phyloP scores from a whole-genome alignment of 2,113 vertebrate species.

The Jacana jacana region DNA sequence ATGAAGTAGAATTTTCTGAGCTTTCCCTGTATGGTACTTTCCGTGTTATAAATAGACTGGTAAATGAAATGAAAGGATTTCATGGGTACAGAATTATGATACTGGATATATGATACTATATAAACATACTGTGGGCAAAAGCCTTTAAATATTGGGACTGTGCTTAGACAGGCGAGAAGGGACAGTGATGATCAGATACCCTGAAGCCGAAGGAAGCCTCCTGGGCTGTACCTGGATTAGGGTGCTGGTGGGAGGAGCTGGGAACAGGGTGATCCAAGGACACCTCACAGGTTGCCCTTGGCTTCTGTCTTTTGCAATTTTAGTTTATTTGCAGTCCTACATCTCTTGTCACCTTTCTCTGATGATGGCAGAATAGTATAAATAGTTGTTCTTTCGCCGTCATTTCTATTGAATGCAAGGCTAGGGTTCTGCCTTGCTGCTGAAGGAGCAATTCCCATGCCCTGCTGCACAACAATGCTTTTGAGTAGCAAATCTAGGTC shows the following conservation, averaged over 20 bases:
- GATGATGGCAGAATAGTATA: fast-evolving
- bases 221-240: neutral
- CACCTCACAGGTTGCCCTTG: neutral
- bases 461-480: neutral
- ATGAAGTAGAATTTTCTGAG: neutral
- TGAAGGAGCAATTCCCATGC: neutral
- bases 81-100: neutral
- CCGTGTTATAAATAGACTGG: neutral
- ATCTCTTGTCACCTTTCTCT: neutral
- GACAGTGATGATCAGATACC: neutral
- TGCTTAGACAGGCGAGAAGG: neutral
- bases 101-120: neutral
- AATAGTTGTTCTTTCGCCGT: neutral
- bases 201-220: neutral
- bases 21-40: neutral
- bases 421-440: neutral
- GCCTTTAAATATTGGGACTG: neutral
- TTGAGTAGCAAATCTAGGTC: neutral
- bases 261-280: neutral
- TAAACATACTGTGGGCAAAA: neutral
- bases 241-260: neutral
- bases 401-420: neutral
- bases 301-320: neutral
- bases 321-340: neutral
- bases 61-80: neutral